Conservation (phyloP, 2,113 vertebrate species). For the Herpailurus yagouaroundi region DNA sequence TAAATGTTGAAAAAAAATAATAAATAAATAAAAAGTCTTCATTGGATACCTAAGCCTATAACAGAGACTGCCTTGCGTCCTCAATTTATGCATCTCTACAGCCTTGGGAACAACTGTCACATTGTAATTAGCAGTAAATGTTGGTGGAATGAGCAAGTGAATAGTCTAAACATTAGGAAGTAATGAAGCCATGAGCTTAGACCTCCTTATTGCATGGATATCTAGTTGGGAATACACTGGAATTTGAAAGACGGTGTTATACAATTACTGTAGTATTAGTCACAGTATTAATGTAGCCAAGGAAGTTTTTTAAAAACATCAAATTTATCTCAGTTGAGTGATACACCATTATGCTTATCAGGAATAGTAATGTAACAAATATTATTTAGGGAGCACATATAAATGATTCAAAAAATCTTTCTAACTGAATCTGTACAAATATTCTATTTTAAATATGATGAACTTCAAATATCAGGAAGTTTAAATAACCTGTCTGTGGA, state of each 20-base stretch:
- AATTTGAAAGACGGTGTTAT: background rate
- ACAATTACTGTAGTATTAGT: background rate
- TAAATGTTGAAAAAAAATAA: too few species aligned
- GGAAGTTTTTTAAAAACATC: background rate
- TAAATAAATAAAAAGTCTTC: background rate
- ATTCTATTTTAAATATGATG: background rate
- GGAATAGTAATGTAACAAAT: background rate
- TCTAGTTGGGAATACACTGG: background rate
- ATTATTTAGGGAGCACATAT: background rate
- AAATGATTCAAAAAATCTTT: background rate
- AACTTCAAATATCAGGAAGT: background rate
- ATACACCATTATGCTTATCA: background rate
- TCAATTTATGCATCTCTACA: background rate
- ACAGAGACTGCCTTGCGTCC: background rate
- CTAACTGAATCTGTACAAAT: background rate
- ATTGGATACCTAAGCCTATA: fast-evolving
- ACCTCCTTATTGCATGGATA: background rate
- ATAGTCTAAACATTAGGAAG: background rate
- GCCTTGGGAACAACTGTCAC: background rate
- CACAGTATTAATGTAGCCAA: background rate
- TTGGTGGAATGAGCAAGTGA: background rate
- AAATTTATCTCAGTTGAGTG: background rate
- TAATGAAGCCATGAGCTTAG: background rate
- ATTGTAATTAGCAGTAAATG: background rate
- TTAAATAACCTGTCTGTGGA: background rate